Evolutionary conservation across 1,140 invertebrate genomes (phyloP).

Genomic region (Pemphigus obesinymphae): DNA sequence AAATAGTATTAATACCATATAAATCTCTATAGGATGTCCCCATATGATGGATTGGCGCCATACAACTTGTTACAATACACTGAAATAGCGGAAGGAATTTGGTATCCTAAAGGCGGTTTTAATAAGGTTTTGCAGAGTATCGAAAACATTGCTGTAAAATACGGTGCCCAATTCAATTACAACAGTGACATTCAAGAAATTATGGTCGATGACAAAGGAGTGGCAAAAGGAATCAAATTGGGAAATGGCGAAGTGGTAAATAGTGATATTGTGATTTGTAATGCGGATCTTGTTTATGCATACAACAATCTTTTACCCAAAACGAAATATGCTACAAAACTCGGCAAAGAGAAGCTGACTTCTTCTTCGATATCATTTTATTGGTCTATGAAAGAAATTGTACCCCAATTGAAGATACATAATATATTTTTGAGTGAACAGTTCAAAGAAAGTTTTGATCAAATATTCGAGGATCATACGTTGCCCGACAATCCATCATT

Average conservation of each 20-base stretch:
- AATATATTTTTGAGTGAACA: slow-evolving; percentile 17
- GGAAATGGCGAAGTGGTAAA: slow-evolving; percentile 5
- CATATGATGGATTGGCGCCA: slow-evolving; percentile 7
- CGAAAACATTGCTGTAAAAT: not conserved
- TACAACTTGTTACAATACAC: slow-evolving; percentile 22
- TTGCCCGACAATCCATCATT: slow-evolving; percentile 1
- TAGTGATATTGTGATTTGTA: slow-evolving; percentile 26
- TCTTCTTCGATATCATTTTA: slow-evolving; percentile 30
- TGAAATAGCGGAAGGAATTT: slow-evolving; percentile 24
- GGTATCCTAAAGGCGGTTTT: slow-evolving; percentile 34
- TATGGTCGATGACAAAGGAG: not conserved
- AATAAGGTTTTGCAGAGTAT: slow-evolving; percentile 7
- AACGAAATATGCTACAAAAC: not conserved
- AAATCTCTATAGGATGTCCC: not conserved
- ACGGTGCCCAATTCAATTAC: slow-evolving; percentile 16
- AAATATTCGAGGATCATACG: not conserved
- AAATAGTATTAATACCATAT: not conserved
- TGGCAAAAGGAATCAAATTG: slow-evolving; percentile 14
- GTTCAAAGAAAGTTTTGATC: not conserved
- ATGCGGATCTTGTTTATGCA: slow-evolving; percentile 23
- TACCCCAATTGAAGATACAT: not conserved
- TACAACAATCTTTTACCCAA: slow-evolving; percentile 33
- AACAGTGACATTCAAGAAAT: slow-evolving; percentile 13
- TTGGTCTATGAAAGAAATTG: not conserved
- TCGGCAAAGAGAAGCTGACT: slow-evolving; percentile 1